Percentiles rank a stretch among this genome's conserved stretches.
Conservation (phyloP, 2,113 vertebrate species). For the Bubalus kerabau region DNA sequence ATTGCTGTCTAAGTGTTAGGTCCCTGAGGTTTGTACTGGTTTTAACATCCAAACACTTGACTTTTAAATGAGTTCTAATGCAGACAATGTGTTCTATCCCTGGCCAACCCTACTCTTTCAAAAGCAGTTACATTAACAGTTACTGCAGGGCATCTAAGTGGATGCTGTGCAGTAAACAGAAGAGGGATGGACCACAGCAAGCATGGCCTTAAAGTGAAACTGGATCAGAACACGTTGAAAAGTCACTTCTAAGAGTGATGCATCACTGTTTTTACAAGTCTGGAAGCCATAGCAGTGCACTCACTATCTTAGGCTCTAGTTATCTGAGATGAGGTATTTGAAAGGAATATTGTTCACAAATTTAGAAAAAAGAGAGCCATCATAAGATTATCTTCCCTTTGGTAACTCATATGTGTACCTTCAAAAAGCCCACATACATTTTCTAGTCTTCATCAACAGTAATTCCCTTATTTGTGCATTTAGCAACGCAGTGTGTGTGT, state of each 20-base stretch:
- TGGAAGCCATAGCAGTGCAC: background rate
- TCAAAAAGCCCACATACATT: background rate
- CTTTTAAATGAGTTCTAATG: constrained; percentile 50
- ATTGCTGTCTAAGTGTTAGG: constrained; percentile 9
- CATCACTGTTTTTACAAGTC: background rate
- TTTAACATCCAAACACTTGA: constrained; percentile 43
- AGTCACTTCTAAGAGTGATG: background rate
- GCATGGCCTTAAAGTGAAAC: background rate
- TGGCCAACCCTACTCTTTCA: constrained; percentile 1
- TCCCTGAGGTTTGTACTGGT: constrained; percentile 1
- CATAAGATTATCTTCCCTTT: background rate
- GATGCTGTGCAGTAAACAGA: constrained; percentile 21
- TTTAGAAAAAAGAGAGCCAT: background rate
- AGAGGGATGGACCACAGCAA: background rate
- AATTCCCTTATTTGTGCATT: background rate
- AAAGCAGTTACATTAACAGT: constrained; percentile 38
- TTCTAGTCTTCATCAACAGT: background rate
- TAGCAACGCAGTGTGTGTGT: background rate
- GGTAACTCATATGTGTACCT: background rate
- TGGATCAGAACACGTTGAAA: constrained; percentile 22
- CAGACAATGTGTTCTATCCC: background rate
- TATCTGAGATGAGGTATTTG: background rate
- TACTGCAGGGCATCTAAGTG: constrained; percentile 14
- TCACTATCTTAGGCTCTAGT: background rate
- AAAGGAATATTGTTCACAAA: background rate